Base-by-base conservation (phyloP, 1,140 invertebrate genomes). In the Ceratina japonica region DNA sequence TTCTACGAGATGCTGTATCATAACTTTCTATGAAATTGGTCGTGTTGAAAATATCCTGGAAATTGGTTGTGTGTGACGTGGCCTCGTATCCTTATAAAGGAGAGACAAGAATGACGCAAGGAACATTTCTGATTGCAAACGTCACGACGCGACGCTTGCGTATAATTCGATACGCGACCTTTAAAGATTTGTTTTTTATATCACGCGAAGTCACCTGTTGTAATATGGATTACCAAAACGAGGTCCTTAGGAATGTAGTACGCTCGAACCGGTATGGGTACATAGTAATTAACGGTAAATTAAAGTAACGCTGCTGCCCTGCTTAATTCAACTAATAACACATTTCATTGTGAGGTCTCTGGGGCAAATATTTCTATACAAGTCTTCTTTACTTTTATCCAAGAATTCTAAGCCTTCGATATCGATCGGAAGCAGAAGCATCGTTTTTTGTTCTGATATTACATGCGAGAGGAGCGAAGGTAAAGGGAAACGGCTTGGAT, bases 11-110 rank as follows among this genome's bases (percentile, higher is more conserved):
- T 62, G 62, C n/a, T 66, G 56, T 76, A 81, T 81, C 79, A 81
- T 79, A 75, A 82, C 81, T 83, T 83, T 83, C 81, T 83, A 83
- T 27, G 68, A 72, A 81, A 83, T 77, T n/a, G 66, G 49, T 54
- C 44, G n/a, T 18, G 80, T 54, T 62, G 65, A 44, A 24, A 20
- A 51, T 37, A 37, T 22, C 22, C 56, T 24, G 37, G 27, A 31
- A 64, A 69, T 80, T 37, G 27, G 10, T 20, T 13, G n/a, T 22
- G 24, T 13, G n/a, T 22, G 24, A 61, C 37, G 22, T 4, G 20
- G 54, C 16, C 3, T 13, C 49, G 18, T 44, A 8, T 16, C 15
- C 54, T 71, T 56, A 13, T 16, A 18, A 44, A n/a, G 56, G 31
- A 18, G 20, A 22, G 24, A 20, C 4, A 37, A 20, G n/a, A 0